These are phyloP conservation scores for Saturnia japonica DNA, from an alignment of 2,888 invertebrate genomes.

Conservation along the genomic window DNA sequence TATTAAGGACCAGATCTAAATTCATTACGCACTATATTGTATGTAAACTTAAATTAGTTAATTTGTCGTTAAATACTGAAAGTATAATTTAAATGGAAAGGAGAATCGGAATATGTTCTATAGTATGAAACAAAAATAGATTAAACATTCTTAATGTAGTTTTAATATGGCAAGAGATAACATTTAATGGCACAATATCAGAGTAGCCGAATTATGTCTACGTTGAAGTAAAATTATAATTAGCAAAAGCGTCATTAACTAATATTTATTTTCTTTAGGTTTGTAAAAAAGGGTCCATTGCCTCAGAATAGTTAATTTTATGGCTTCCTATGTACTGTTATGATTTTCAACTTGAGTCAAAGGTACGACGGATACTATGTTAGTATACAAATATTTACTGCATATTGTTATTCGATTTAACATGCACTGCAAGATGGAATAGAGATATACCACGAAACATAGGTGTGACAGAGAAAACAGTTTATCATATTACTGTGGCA, in stretches of 20 bases:
- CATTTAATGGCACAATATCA: background rate
- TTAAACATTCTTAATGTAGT: background rate
- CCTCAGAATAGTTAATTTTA: background rate
- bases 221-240: background rate
- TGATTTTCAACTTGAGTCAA: background rate
- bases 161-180: background rate
- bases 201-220: background rate
- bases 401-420: slow-evolving; percentile 20
- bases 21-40: background rate
- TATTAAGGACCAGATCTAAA: background rate
- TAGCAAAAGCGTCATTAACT: background rate
- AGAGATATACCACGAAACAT: slow-evolving; percentile 28
- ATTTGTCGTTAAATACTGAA: background rate
- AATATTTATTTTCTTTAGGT: background rate
- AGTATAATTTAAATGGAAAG: background rate
- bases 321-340: background rate
- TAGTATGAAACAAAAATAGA: background rate
- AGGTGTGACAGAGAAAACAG: slow-evolving; percentile 44
- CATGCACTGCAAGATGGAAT: slow-evolving; percentile 38
- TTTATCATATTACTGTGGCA: slow-evolving; percentile 50
- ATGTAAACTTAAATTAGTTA: background rate
- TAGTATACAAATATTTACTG: background rate
- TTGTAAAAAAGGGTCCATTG: background rate
- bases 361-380: background rate
- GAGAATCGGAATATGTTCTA: background rate